These are phyloP conservation scores for Antheraea assamensis DNA, from an alignment of 2,888 invertebrate species.

Conservation along the genomic window DNA sequence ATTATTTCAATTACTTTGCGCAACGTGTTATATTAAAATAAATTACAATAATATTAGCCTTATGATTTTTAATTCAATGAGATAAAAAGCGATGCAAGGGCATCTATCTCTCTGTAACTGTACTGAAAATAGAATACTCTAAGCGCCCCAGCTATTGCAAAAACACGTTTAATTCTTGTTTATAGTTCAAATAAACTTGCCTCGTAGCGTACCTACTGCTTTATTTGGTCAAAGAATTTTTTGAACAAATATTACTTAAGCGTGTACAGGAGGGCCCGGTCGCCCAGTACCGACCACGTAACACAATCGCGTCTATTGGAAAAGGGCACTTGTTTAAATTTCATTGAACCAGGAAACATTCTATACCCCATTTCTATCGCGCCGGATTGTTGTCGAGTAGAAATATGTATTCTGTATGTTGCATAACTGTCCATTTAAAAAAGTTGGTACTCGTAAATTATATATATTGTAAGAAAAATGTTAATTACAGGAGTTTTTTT, in stretches of 20 bases:
- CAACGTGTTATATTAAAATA: conserved; percentile 9
- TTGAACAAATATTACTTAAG: conserved; percentile 36
- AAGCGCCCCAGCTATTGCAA: background rate
- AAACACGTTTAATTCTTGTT: background rate
- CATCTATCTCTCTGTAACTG: conserved; percentile 10
- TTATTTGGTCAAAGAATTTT: conserved; percentile 30
- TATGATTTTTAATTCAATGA: conserved; percentile 11
- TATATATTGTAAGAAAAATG: too few relatives aligned
- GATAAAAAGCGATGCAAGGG: background rate
- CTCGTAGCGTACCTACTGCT: background rate
- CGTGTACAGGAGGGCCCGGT: conserved; percentile 26
- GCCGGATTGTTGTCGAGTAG: conserved; percentile 17
- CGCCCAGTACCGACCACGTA: conserved; percentile 23
- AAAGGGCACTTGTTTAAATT: conserved; percentile 64
- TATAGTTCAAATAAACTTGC: background rate
- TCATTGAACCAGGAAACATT: conserved; percentile 46
- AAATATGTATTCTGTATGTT: background rate
- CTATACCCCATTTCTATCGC: conserved; percentile 15
- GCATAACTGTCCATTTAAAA: background rate
- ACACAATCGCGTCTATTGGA: conserved; percentile 43
- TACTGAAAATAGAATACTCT: background rate
- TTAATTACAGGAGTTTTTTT: too few relatives aligned
- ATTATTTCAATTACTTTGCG: conserved; percentile 32
- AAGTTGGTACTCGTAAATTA: too few relatives aligned
- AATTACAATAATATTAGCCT: conserved; percentile 15